Conservation (phyloP, 2,113 vertebrate genomes). For the Salvelinus sp. region DNA sequence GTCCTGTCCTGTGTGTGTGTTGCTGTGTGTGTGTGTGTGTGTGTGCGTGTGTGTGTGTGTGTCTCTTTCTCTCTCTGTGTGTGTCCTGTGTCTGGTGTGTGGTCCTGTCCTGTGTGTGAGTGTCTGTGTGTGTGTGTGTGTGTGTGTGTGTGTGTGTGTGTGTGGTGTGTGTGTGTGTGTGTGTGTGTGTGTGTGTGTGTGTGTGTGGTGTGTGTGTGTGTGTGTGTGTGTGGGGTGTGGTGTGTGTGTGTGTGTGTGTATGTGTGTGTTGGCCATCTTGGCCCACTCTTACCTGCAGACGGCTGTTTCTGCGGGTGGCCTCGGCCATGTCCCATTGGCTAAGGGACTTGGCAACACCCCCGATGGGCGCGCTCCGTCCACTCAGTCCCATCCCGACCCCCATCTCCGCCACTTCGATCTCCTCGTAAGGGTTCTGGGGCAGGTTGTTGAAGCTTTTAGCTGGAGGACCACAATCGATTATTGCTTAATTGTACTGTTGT, state of each 20-base stretch:
- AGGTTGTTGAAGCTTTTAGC: slow-evolving; percentile 72
- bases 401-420: slow-evolving; percentile 38
- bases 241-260: neutral
- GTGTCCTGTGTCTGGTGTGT: too few relatives aligned
- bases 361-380: slow-evolving; percentile 22
- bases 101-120: too few relatives aligned
- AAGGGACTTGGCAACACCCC: slow-evolving; percentile 58
- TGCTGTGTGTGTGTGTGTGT: too few relatives aligned
- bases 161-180: neutral
- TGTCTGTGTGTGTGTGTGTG: too few relatives aligned
- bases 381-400: slow-evolving; percentile 18
- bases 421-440: slow-evolving; percentile 54
- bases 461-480: too few relatives aligned
- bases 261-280: neutral
- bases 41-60: too few relatives aligned
- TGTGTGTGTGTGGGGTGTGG: too few relatives aligned
- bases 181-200: too few relatives aligned
- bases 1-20: too few relatives aligned
- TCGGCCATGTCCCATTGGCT: slow-evolving; percentile 73
- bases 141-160: neutral
- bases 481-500: too few relatives aligned
- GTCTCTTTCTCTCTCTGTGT: too few relatives aligned
- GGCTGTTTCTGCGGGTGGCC: slow-evolving; percentile 44
- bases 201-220: too few relatives aligned
- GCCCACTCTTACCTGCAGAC: slow-evolving; percentile 62